A percentile compares a stretch with the other conserved stretches of the same genome.
phyloP scores from a whole-genome alignment of 2,113 vertebrate species.

The Paracanthobrama guichenoti region DNA sequence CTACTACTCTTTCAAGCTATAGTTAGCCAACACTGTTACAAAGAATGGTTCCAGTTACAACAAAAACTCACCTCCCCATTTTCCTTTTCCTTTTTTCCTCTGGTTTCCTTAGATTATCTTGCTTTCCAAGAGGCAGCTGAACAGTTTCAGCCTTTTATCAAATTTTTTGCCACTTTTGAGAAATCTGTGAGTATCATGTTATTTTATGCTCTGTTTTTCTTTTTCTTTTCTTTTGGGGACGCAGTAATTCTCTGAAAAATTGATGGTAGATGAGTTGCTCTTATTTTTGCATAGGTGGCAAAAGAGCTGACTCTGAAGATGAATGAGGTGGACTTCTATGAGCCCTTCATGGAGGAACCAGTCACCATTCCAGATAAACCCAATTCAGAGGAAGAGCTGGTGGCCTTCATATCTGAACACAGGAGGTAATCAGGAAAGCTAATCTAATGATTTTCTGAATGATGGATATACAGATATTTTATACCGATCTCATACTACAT shows the following conservation, averaged over 20 bases:
- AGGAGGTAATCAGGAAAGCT: slow-evolving; percentile 78
- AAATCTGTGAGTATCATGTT: slow-evolving; percentile 84
- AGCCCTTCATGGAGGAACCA: slow-evolving; percentile 96
- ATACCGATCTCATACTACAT: not conserved
- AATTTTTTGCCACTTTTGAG: slow-evolving; percentile 96
- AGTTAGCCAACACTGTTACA: not conserved
- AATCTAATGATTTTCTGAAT: not conserved
- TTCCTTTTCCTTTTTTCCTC: not conserved
- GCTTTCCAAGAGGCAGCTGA: slow-evolving; percentile 94
- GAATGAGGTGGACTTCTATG: slow-evolving; percentile 97
- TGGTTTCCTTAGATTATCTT: slow-evolving; percentile 82
- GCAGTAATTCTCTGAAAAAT: not conserved
- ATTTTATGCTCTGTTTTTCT: not conserved
- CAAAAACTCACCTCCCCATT: not conserved
- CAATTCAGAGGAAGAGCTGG: slow-evolving; percentile 87
- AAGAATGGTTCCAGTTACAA: not conserved
- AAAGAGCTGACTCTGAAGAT: slow-evolving; percentile 92
- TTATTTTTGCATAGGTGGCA: slow-evolving; percentile 80
- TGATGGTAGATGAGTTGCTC: not conserved
- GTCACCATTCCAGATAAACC: slow-evolving; percentile 88
- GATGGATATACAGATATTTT: not conserved
- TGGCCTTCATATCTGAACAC: slow-evolving; percentile 89
- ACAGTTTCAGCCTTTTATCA: slow-evolving; percentile 93
- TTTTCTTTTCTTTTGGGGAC: not conserved
- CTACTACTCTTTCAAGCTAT: not conserved